phyloP scores from a whole-genome alignment of 2,797 vertebrate genomes.

The Megaceryle alcyon region DNA sequence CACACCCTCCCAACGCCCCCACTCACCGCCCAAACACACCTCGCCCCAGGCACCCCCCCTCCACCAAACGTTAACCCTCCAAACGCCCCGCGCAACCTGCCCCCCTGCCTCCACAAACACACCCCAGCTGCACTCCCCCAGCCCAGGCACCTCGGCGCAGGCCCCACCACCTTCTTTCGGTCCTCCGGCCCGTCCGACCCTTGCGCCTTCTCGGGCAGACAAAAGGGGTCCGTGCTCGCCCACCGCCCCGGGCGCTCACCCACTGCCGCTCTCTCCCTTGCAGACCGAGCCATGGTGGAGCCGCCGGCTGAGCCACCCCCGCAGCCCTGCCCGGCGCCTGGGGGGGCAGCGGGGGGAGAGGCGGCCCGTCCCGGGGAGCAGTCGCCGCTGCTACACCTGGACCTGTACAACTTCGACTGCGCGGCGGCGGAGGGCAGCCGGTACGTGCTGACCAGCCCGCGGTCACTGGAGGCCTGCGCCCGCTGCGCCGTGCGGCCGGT shows the following conservation, averaged over 20 bases:
- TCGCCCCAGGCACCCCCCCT: background rate
- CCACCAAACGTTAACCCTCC: background rate
- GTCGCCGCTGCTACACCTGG: constrained; percentile 89
- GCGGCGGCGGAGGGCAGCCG: constrained; percentile 93
- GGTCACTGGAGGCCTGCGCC: constrained; percentile 94
- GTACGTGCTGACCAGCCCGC: constrained; percentile 96
- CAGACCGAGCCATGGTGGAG: constrained; percentile 76
- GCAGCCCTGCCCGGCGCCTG: constrained; percentile 69
- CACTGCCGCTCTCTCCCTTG: background rate
- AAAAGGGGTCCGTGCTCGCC: background rate
- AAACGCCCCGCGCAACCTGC: background rate
- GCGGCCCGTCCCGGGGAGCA: constrained; percentile 67
- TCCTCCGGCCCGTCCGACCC: background rate
- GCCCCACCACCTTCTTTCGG: no score
- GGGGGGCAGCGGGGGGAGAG: constrained; percentile 40
- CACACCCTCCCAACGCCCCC: background rate
- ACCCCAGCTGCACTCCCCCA: background rate
- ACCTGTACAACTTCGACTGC: constrained; percentile 95
- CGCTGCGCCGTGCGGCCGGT: constrained; percentile 94
- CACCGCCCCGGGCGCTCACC: background rate
- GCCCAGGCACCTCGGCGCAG: background rate
- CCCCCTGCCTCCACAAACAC: no score
- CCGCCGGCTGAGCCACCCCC: constrained; percentile 57
- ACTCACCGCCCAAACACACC: background rate
- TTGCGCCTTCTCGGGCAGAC: background rate